These are phyloP conservation scores for Hemaris fuciformis DNA, from an alignment of 2,888 invertebrate genomes.

Conservation along the genomic window DNA sequence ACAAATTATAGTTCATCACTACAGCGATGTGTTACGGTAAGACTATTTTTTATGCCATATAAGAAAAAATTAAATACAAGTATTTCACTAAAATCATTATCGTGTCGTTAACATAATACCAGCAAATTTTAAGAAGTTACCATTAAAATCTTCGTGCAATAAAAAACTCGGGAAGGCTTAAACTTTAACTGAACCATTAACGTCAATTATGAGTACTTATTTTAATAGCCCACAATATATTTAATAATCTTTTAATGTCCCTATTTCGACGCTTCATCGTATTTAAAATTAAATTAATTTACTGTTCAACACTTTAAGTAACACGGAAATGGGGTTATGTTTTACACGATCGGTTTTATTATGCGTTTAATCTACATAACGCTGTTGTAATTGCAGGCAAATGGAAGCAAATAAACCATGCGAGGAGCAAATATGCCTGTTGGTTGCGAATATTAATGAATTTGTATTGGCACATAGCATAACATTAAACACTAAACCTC, in stretches of 20 bases:
- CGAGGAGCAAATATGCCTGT: slow-evolving; percentile 72
- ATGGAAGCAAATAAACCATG: slow-evolving; percentile 54
- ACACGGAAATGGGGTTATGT: not conserved
- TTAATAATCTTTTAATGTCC: not conserved
- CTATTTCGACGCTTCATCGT: not conserved
- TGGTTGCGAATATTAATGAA: slow-evolving; percentile 80
- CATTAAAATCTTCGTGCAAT: not conserved
- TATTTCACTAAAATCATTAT: too few species aligned
- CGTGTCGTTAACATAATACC: not conserved
- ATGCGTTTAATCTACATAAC: not conserved
- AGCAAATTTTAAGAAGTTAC: not conserved
- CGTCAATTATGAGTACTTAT: not conserved
- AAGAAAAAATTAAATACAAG: too few species aligned
- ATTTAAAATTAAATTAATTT: not conserved
- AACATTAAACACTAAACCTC: slow-evolving; percentile 73
- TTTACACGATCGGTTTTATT: not conserved
- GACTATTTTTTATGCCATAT: slow-evolving; percentile 2
- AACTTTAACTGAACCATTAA: not conserved
- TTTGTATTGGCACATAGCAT: slow-evolving; percentile 80
- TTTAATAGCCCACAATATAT: not conserved
- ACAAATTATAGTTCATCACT: slow-evolving; percentile 76
- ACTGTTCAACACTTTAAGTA: not conserved
- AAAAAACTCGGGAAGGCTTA: not conserved
- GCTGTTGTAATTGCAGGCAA: slow-evolving; percentile 51
- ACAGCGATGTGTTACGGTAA: slow-evolving; percentile 75